Evolutionary conservation across 1,140 invertebrate species (phyloP).

Genomic region (Drosophila pallidifrons): DNA sequence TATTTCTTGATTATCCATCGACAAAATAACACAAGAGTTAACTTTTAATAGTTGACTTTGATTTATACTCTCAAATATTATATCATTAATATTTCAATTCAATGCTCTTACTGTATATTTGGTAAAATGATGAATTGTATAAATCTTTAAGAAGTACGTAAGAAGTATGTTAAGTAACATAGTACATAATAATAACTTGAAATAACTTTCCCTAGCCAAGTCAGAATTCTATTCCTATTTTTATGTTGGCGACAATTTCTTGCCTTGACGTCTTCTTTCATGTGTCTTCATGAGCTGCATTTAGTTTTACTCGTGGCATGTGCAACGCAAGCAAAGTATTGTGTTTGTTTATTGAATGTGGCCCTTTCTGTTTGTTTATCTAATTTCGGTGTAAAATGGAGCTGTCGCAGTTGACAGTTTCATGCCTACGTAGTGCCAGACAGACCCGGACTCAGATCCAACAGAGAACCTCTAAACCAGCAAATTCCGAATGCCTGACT

Average conservation of each 20-base stretch:
- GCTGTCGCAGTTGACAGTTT: conserved; percentile 57
- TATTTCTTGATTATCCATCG: too few relatives aligned
- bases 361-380: conserved; percentile 73
- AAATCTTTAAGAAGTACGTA: too few relatives aligned
- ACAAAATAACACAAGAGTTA: too few relatives aligned
- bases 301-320: conserved; percentile 24
- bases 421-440: conserved; percentile 3
- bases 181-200: too few relatives aligned
- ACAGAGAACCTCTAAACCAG: conserved; percentile 8
- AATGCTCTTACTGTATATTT: too few relatives aligned
- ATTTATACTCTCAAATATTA: too few relatives aligned
- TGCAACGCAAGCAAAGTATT: conserved; percentile 78
- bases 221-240: not conserved
- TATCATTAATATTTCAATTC: too few relatives aligned
- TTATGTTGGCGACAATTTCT: not conserved
- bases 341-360: conserved; percentile 81
- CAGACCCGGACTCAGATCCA: conserved; percentile 2
- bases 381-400: conserved; percentile 82
- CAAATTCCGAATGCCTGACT: conserved; percentile 80
- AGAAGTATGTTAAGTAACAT: too few relatives aligned
- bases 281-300: not conserved
- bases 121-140: too few relatives aligned
- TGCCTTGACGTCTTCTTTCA: not conserved
- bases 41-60: too few relatives aligned
- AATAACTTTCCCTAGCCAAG: too few relatives aligned